These are phyloP conservation scores for Adelognathus sp. DNA, from an alignment of 2,888 invertebrate genomes.

Conservation along the genomic window DNA sequence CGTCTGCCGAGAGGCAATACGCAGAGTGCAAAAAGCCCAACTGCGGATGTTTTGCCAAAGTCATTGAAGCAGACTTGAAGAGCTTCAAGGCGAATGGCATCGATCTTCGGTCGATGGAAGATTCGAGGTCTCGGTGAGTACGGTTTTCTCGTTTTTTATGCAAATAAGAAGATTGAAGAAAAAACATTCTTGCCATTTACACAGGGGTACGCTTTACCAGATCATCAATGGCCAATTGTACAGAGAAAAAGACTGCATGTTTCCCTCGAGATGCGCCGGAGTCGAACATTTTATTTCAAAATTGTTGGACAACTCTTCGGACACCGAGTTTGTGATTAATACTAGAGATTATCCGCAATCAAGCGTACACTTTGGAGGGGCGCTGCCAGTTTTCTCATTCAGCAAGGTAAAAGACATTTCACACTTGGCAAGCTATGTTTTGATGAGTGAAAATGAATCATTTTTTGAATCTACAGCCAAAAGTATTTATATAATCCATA, in stretches of 20 bases:
- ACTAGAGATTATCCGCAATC: conserved; percentile 97
- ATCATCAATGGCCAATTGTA: conserved; percentile 91
- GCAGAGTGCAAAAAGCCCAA: conserved; percentile 83
- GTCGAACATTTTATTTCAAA: conserved; percentile 93
- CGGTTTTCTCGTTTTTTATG: background rate
- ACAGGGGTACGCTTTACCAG: conserved; percentile 90
- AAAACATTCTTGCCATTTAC: conserved; percentile 57
- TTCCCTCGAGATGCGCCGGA: conserved; percentile 95
- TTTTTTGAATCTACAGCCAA: too few species aligned
- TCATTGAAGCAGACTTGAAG: conserved; percentile 87
- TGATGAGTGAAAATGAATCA: too few species aligned
- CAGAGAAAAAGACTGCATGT: conserved; percentile 93
- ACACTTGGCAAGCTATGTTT: too few species aligned
- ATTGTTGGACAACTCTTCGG: conserved; percentile 87
- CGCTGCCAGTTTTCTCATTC: conserved; percentile 95
- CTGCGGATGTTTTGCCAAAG: conserved; percentile 86
- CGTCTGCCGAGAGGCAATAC: conserved; percentile 82
- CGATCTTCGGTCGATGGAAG: conserved; percentile 85
- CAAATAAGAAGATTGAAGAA: background rate
- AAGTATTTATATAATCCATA: too few species aligned
- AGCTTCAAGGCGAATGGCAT: conserved; percentile 88
- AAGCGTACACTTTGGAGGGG: conserved; percentile 84
- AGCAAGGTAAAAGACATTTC: conserved; percentile 95
- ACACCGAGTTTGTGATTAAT: conserved; percentile 94
- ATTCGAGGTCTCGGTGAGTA: conserved; percentile 80